Conservation (phyloP, 2,113 vertebrate genomes). For the Chaetura pelagica region DNA sequence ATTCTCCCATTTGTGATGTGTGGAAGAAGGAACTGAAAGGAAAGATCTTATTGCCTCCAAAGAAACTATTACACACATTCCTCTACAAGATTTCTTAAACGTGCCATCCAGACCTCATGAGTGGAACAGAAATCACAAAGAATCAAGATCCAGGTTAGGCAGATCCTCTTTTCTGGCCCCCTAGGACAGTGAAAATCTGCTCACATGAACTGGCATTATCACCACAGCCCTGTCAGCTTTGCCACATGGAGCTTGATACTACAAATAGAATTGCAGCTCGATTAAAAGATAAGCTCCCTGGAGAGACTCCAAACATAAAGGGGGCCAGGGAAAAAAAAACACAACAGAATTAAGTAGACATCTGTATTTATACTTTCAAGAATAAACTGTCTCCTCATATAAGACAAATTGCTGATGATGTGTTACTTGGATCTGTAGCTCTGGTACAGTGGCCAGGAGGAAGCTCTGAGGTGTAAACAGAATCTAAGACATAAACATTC, state of each 20-base stretch:
- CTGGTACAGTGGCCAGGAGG: neutral
- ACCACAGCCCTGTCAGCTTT: neutral
- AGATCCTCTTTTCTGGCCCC: neutral
- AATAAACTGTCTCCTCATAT: neutral
- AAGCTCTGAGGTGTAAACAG: neutral
- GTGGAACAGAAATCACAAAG: neutral
- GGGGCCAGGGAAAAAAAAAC: too few relatives aligned
- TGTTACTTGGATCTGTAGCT: neutral
- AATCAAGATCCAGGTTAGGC: neutral
- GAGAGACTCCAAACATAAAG: neutral
- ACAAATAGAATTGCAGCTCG: neutral
- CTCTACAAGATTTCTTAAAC: neutral
- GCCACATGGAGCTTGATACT: neutral
- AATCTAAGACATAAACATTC: neutral
- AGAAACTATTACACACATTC: neutral
- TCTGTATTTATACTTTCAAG: neutral
- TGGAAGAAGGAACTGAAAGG: neutral
- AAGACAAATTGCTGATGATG: neutral
- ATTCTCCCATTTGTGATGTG: neutral
- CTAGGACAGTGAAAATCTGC: fast-evolving
- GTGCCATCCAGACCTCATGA: neutral
- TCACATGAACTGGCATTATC: neutral
- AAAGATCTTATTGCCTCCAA: neutral
- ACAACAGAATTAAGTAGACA: neutral
- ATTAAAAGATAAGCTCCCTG: neutral